Evolutionary conservation across 2,888 invertebrate species (phyloP).

Genomic region (Zeuzera pyrina): DNA sequence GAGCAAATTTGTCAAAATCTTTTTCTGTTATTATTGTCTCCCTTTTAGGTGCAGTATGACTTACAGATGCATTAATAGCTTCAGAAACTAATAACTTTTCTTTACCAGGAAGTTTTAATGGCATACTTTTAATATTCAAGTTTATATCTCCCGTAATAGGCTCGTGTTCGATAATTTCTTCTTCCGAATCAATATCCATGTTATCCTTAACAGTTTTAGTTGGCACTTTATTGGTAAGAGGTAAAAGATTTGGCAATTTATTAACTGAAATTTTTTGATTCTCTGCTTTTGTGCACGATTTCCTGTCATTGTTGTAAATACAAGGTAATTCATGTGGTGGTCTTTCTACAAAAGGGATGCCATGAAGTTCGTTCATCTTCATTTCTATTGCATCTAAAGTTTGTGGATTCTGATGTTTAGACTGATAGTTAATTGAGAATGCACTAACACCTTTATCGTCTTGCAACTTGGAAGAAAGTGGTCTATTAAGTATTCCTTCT

Average conservation of each 20-base stretch:
- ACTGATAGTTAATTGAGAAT: slow-evolving; percentile 18
- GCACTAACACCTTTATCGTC: slow-evolving; percentile 24
- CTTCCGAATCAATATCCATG: slow-evolving; percentile 33
- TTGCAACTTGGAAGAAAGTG: slow-evolving; percentile 28
- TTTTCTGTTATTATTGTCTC: slow-evolving; percentile 58
- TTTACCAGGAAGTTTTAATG: slow-evolving; percentile 15
- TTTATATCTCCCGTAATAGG: slow-evolving; percentile 35
- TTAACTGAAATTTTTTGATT: slow-evolving; percentile 16
- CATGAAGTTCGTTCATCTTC: slow-evolving; percentile 65
- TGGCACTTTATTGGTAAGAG: slow-evolving; percentile 30
- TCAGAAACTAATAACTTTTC: slow-evolving; percentile 15
- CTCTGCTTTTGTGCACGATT: slow-evolving; percentile 27
- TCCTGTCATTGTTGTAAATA: slow-evolving; percentile 25
- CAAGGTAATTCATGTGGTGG: slow-evolving; percentile 45
- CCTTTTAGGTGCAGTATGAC: slow-evolving; percentile 27
- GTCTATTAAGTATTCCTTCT: slow-evolving; percentile 54
- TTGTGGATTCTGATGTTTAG: slow-evolving; percentile 17
- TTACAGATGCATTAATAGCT: slow-evolving; percentile 10
- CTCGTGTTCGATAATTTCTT: slow-evolving; percentile 40
- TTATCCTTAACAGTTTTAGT: slow-evolving; percentile 21
- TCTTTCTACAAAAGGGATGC: slow-evolving; percentile 52
- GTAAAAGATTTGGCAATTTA: slow-evolving; percentile 35
- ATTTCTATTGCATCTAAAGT: slow-evolving; percentile 53
- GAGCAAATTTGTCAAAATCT: slow-evolving; percentile 62
- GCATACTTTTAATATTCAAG: slow-evolving; percentile 12